Percentiles rank a stretch among this genome's conserved stretches.
Evolutionary conservation across 2,113 vertebrate species (phyloP).

Genomic region (Rhinolophus ferrumequinum): DNA sequence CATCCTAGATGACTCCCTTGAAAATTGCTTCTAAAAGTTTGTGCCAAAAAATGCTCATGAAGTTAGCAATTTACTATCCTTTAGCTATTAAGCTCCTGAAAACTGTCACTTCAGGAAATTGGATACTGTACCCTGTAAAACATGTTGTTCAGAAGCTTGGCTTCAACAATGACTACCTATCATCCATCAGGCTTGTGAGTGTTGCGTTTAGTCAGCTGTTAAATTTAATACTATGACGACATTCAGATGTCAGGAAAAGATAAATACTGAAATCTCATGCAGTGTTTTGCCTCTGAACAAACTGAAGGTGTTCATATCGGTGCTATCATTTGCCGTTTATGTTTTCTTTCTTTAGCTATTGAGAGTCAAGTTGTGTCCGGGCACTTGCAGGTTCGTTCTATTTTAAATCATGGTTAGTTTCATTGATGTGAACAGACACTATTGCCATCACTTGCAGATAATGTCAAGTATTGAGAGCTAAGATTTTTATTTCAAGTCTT

Average conservation of each 20-base stretch:
- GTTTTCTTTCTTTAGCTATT: neutral
- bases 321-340: neutral
- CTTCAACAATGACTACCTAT: constrained; percentile 80
- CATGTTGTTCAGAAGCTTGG: constrained; percentile 75
- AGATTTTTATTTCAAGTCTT: neutral
- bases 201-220: constrained; percentile 79
- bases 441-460: neutral
- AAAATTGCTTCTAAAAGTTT: constrained; percentile 88
- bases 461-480: neutral
- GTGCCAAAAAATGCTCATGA: constrained; percentile 85
- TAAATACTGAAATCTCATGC: constrained; percentile 14
- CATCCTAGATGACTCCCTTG: constrained; percentile 85
- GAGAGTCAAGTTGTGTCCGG: neutral
- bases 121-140: constrained; percentile 74
- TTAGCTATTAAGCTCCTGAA: constrained; percentile 81
- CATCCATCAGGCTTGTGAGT: constrained; percentile 70
- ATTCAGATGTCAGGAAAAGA: constrained; percentile 61
- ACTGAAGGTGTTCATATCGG: neutral
- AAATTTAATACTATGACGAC: constrained; percentile 72
- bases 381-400: neutral
- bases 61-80: constrained; percentile 84
- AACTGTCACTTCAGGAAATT: constrained; percentile 85
- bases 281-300: constrained; percentile 20
- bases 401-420: neutral
- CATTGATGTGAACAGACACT: neutral